A percentile compares a stretch with the other conserved stretches of the same genome.
Evolutionary conservation across 2,888 invertebrate genomes (phyloP).

Genomic region (Parnassius glacialis): DNA sequence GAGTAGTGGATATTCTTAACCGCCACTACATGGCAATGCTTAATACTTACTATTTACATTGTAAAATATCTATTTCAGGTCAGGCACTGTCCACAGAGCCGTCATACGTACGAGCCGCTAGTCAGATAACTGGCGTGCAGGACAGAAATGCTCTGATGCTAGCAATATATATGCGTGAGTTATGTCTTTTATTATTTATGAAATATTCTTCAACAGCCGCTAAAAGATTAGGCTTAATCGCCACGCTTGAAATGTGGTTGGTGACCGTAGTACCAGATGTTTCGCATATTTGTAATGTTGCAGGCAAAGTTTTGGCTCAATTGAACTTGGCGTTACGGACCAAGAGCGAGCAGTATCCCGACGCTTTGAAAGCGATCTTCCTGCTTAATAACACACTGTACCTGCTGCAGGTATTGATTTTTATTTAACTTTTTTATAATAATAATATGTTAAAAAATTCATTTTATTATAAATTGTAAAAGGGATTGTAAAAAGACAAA

Average conservation of each 20-base stretch:
- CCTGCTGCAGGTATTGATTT: constrained; percentile 83
- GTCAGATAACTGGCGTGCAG: constrained; percentile 44
- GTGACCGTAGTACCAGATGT: too few relatives aligned
- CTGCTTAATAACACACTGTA: constrained; percentile 97
- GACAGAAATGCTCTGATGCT: constrained; percentile 81
- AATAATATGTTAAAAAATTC: too few relatives aligned
- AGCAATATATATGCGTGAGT: constrained; percentile 91
- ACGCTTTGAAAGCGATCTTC: constrained; percentile 94
- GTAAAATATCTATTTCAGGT: constrained; percentile 39
- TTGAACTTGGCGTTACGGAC: constrained; percentile 93
- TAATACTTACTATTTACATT: too few relatives aligned
- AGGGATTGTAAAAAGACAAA: too few relatives aligned
- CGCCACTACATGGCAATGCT: too few relatives aligned
- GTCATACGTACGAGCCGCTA: constrained; percentile 56
- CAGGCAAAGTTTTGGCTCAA: constrained; percentile 94
- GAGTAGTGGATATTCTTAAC: too few relatives aligned
- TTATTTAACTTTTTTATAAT: too few relatives aligned
- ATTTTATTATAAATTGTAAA: too few relatives aligned
- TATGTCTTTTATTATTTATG: not conserved
- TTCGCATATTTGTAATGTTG: constrained; percentile 24
- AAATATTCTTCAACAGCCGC: too few relatives aligned
- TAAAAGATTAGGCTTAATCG: too few relatives aligned
- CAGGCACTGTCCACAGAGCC: constrained; percentile 60
- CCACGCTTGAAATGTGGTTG: too few relatives aligned
- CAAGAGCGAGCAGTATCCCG: constrained; percentile 95